Percentiles rank a stretch among this genome's conserved stretches.
These are phyloP conservation scores for Phycodurus eques DNA, from an alignment of 2,113 vertebrate genomes.

Conservation along the genomic window DNA sequence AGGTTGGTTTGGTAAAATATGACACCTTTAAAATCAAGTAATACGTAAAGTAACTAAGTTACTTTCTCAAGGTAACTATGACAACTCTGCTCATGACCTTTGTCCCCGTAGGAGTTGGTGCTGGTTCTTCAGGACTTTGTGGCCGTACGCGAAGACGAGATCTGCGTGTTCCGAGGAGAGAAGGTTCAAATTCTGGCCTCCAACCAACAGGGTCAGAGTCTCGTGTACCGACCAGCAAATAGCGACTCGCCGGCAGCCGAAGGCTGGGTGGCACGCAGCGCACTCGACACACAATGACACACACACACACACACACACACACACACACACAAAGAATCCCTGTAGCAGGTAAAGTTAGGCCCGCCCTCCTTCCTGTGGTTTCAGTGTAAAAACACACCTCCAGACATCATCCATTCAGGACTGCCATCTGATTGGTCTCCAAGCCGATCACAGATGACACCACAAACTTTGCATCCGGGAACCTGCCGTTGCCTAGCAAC, in stretches of 20 bases:
- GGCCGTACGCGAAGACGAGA: constrained; percentile 96
- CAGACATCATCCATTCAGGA: constrained; percentile 35
- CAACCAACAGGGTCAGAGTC: constrained; percentile 98
- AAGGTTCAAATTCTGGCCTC: constrained; percentile 92
- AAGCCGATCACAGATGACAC: constrained; percentile 13
- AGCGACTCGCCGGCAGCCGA: constrained; percentile 90
- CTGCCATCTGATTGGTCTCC: constrained; percentile 30
- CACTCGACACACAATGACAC: constrained; percentile 74
- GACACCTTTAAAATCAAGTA: too few relatives aligned
- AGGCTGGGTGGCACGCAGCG: constrained; percentile 93
- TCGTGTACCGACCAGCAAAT: constrained; percentile 93
- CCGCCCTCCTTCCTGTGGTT: constrained; percentile 51
- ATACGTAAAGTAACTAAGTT: too few relatives aligned
- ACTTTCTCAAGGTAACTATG: too few relatives aligned
- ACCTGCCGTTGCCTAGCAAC: constrained; percentile 41
- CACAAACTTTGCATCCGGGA: constrained; percentile 41
- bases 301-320: constrained; percentile 8
- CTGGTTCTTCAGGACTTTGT: constrained; percentile 91
- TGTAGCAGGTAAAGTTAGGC: constrained; percentile 53
- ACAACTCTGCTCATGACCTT: not conserved
- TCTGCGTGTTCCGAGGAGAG: constrained; percentile 92
- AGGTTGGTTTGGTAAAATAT: too few relatives aligned
- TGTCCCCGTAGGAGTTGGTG: constrained; percentile 72
- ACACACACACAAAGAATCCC: constrained; percentile 8
- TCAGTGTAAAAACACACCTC: constrained; percentile 32